Percentiles rank a stretch among this genome's conserved stretches.
Conservation (phyloP, 1,140 invertebrate genomes). For the Cydia pomonella region DNA sequence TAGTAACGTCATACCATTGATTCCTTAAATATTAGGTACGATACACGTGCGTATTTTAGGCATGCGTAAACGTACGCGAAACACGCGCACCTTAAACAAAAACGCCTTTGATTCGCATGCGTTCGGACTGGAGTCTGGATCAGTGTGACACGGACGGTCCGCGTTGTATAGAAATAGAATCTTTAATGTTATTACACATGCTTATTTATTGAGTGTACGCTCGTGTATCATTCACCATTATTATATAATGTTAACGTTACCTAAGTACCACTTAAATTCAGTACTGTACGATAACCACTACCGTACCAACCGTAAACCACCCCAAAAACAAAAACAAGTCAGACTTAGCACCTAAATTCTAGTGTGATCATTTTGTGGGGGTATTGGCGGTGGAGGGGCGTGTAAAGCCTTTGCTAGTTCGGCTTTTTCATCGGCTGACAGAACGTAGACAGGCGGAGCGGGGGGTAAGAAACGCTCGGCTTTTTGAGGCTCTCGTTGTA, state of each 20-base stretch:
- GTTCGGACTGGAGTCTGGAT: not conserved
- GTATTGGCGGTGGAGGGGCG: constrained; percentile 53
- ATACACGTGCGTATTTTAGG: constrained; percentile 6
- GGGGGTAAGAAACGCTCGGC: constrained; percentile 80
- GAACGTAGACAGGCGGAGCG: constrained; percentile 81
- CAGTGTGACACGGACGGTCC: not conserved
- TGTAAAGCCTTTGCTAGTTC: constrained; percentile 72
- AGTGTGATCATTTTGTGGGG: constrained; percentile 51
- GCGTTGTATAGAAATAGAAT: not conserved
- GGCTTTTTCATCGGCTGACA: constrained; percentile 79
- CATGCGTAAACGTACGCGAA: not conserved
- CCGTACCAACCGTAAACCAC: not conserved
- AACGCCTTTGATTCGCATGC: not conserved
- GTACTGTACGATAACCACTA: constrained; percentile 15
- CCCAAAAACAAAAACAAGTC: constrained; percentile 28
- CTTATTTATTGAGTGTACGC: not conserved
- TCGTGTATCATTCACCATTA: not conserved
- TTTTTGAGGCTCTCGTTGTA: constrained; percentile 78
- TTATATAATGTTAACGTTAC: constrained; percentile 8
- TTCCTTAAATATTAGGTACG: not conserved
- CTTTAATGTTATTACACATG: not conserved
- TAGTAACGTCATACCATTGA: constrained; percentile 8
- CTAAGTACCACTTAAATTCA: constrained; percentile 1
- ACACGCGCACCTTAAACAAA: not conserved
- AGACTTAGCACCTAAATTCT: constrained; percentile 56